Percentiles rank a stretch among this genome's conserved stretches.
These are phyloP conservation scores for Hipparchia sbordonii DNA, from an alignment of 2,888 invertebrate species.

Conservation along the genomic window DNA sequence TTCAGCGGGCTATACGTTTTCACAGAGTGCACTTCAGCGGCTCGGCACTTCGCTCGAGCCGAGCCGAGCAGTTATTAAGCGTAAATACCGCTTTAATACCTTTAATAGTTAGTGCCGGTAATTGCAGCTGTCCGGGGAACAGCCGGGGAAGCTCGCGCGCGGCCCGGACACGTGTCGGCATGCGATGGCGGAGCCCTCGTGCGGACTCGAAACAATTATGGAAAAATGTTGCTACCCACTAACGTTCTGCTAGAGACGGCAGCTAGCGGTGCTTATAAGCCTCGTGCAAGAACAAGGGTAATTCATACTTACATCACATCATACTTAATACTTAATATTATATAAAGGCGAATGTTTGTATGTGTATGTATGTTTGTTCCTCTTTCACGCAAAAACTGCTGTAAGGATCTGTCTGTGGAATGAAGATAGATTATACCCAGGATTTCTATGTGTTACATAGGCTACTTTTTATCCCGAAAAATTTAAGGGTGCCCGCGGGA, in stretches of 20 bases:
- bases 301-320: too few species aligned
- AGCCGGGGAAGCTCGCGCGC: slow-evolving; percentile 2
- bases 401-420: too few species aligned
- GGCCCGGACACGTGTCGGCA: slow-evolving; percentile 15
- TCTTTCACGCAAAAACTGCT: too few species aligned
- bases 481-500: too few species aligned
- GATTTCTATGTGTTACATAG: too few species aligned
- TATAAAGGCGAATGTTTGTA: too few species aligned
- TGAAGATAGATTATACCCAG: too few species aligned
- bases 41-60: background rate
- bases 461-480: too few species aligned
- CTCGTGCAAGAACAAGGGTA: background rate
- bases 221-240: background rate
- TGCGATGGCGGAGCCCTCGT: slow-evolving; percentile 9
- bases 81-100: slow-evolving; percentile 14
- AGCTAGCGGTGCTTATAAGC: too few species aligned
- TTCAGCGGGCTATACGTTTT: background rate
- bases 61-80: slow-evolving; percentile 13
- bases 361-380: too few species aligned
- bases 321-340: too few species aligned
- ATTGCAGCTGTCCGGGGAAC: slow-evolving; percentile 14
- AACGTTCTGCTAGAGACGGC: background rate
- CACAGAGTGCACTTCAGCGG: slow-evolving; percentile 10
- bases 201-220: slow-evolving; percentile 1
- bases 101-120: slow-evolving; percentile 15